Conservation (phyloP, 2,113 vertebrate genomes). For the Datnioides undecimradiatus region DNA sequence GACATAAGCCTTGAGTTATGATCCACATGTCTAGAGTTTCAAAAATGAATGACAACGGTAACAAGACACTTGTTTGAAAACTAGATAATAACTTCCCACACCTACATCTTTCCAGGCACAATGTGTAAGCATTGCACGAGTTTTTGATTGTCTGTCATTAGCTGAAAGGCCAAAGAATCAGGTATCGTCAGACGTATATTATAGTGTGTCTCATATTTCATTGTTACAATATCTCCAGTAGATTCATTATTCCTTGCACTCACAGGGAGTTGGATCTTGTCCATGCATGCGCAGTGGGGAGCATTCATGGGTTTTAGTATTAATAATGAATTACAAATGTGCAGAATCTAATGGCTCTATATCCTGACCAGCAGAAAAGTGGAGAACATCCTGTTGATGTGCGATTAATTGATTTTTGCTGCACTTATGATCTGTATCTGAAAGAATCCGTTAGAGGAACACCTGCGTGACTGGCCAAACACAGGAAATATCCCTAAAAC, state of each 20-base stretch:
- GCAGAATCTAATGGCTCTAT: neutral
- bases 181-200: neutral
- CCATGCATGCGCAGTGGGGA: neutral
- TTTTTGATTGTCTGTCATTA: no score
- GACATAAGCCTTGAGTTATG: neutral
- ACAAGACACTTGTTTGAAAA: no score
- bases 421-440: neutral
- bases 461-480: neutral
- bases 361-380: neutral
- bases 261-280: neutral
- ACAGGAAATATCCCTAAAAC: neutral
- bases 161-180: neutral
- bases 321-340: slow-evolving; percentile 6
- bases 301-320: neutral
- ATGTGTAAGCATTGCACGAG: neutral
- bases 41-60: no score
- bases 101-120: no score
- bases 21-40: neutral
- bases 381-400: slow-evolving; percentile 7
- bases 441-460: neutral
- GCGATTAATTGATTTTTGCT: slow-evolving; percentile 6
- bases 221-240: neutral
- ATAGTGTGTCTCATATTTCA: neutral
- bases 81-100: no score
- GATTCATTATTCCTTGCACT: neutral